Base-by-base conservation (phyloP, 53 echinoderm and acorn worm genomes). In the Paracentrotus lividus region DNA sequence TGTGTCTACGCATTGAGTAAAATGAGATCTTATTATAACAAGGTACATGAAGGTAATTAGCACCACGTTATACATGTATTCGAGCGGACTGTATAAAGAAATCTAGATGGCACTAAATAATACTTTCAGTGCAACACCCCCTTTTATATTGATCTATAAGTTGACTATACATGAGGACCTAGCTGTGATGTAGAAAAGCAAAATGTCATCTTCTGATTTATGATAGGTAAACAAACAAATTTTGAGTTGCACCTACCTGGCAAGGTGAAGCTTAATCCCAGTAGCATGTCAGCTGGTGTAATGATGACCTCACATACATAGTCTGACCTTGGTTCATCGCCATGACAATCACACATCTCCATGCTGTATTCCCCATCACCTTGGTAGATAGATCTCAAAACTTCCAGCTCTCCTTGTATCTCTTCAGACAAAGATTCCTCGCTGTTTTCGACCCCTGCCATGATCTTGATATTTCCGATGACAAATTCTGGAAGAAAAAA, bases 351-450 rank as follows among this genome's bases (percentile, higher is more conserved):
- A 31, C 5, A 5, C 16, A 18, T 76, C 21, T 40, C 88, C 44
- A 95, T 86, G 64, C 45, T 76, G 61, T 96, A 86, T 77, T 97
- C 97, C 61, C 94, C 96, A 27, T 97, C 95, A 18, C 64, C 92
- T 45, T 69, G 76, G 88, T 96, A 97, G 15, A 98, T 98, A 1
- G 92, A 42, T 8, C 57, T 45, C 29, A 98, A 93, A 15, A 93
- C 96, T 85, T 94, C 93, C n/a, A 98, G 21, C 65, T 98, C 98
- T 34, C 67, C 85, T 5, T 93, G 38, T n/a, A 95, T 58, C 16
- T 94, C 95, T n/a, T 96, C 97, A 55, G 94, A 90, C 55, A 93
- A 76, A 81, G 61, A 59, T 24, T 89, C 89, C 33, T 45, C 54
- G 56, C 43, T 36, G 47, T 42, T 68, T 15, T 69, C 52, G 24